Base-by-base conservation (phyloP, 2,888 invertebrate species). In the Vanessa cardui region DNA sequence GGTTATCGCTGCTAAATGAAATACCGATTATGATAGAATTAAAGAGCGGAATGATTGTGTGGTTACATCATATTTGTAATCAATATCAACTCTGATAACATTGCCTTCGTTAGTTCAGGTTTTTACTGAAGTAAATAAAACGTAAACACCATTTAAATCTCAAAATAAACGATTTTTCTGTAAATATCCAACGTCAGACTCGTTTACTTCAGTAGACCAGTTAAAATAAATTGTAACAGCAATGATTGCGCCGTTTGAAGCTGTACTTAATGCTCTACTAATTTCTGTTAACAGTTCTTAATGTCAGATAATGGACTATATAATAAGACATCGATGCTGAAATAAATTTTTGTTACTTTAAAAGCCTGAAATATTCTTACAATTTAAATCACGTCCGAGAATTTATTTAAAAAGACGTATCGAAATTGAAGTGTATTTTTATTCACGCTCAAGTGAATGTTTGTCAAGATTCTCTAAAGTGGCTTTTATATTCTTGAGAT, bases 191-290 rank as follows among this genome's bases (percentile, higher is more conserved):
- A 15, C 50, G 58, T 68, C 21, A 54, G 61, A 64, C 61, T 56
- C 26, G 61, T 68, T 64, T 61, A 20, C 21, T 39, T 33, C 31
- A 16, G 44, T 45, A 31, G 33, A 39, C 3, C 39, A n/a, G 33
- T 31, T 6, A 26, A 54, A 33, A 56, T n/a, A 56, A 56, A 56
- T 39, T 39, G 6, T 39, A 39, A 39, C 20, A 39, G 33, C 33
- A 54, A 31, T 33, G n/a, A 54, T 54, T 54, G 39, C 18, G 21
- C 46, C 58, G 49, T 46, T 52, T 44, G 64, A 52, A 46, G 47
- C 64, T 47, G n/a, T 39, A 54, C 56, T 60, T 54, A 45, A 54
- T 65, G 65, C 54, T 61, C 66, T 61, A 66, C 47, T 66, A 56
- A 56, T 56, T 66, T n/a, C 21, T 61, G 26, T 61, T 61, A 61